These are phyloP conservation scores for Cochlearius cochlearius DNA, from an alignment of 2,113 vertebrate genomes.

Conservation along the genomic window DNA sequence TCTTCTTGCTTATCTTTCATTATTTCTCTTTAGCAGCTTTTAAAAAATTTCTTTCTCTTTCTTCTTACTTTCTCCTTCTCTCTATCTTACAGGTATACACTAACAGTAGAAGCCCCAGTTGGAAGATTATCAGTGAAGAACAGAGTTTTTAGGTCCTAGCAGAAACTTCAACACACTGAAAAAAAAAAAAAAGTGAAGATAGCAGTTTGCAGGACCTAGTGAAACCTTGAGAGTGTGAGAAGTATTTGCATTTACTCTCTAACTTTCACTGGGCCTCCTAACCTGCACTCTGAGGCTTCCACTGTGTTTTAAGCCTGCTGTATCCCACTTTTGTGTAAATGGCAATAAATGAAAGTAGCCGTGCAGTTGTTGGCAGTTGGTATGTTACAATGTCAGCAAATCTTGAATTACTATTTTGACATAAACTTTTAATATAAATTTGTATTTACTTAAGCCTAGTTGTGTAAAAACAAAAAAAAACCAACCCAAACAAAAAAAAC, in stretches of 20 bases:
- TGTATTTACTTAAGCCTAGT: slow-evolving; percentile 8
- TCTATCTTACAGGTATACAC: slow-evolving; percentile 41
- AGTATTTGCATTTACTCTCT: neutral
- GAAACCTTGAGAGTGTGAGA: slow-evolving; percentile 5
- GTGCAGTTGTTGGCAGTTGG: neutral
- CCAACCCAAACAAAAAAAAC: no score
- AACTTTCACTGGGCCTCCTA: neutral
- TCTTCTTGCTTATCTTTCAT: neutral
- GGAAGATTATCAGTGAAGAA: slow-evolving; percentile 47
- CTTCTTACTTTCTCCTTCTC: slow-evolving; percentile 11
- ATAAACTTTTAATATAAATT: neutral
- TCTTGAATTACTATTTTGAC: slow-evolving; percentile 33
- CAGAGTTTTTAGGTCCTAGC: neutral
- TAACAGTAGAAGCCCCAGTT: slow-evolving; percentile 30
- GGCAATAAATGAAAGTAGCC: neutral
- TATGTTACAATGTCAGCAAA: slow-evolving; percentile 42
- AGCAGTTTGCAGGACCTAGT: slow-evolving; percentile 27
- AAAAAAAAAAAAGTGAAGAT: neutral
- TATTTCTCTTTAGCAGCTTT: neutral
- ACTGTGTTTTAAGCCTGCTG: neutral
- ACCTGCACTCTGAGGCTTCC: neutral
- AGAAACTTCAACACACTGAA: slow-evolving; percentile 19
- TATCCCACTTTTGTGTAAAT: neutral
- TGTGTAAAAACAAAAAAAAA: neutral
- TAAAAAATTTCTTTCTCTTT: neutral